Evolutionary conservation across 2,797 vertebrate genomes (phyloP), one percentile per base, ranked within the genome.

Genomic region (Limnodromus scolopaceus): DNA sequence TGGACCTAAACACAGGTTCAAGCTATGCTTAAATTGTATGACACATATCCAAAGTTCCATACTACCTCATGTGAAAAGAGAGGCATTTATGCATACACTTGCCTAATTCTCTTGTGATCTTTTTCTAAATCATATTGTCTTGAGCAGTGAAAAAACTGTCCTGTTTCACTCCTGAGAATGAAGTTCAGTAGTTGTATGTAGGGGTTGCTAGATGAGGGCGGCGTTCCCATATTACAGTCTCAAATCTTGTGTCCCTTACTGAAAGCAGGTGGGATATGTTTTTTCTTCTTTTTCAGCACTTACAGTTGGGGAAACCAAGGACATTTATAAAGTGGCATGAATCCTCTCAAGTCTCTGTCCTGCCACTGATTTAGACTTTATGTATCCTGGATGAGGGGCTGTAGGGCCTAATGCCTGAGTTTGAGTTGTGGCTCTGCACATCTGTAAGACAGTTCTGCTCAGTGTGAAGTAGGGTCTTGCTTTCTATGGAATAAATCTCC

Each of bases 71-170:
- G 8, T 55, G 24, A 77, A 93, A 85, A 71, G 8, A 78, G n/a
- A 80, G 18, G 24, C 11, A 25, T 65, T 65, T 65, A 49, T 65
- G n/a, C 0, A 0, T 51, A 60, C 60, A 13, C 7, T 64, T 69
- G 10, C 13, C 41, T 69, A 27, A 38, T 49, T 71, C 12, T 94
- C 13, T 49, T 54, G 16, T 32, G 27, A 10, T 38, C 12, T 64
- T 89, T 70, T 55, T 43, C n/a, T 81, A 64, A 78, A 60, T 28
- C 2, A 0, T 32, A 6, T 32, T 64, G 17, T 57, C 34, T 77
- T 70, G 22, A 45, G 34, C 6, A 28, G 34, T 61, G 38, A 64
- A 74, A 91, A 91, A 58, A 45, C 58, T 10, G 16, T 49, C 28
- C 27, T 76, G 1, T 82, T 87, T 64, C 38, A 17, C 9, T 78